Base-by-base conservation (phyloP, 1,140 invertebrate species). In the Drosophila teissieri region DNA sequence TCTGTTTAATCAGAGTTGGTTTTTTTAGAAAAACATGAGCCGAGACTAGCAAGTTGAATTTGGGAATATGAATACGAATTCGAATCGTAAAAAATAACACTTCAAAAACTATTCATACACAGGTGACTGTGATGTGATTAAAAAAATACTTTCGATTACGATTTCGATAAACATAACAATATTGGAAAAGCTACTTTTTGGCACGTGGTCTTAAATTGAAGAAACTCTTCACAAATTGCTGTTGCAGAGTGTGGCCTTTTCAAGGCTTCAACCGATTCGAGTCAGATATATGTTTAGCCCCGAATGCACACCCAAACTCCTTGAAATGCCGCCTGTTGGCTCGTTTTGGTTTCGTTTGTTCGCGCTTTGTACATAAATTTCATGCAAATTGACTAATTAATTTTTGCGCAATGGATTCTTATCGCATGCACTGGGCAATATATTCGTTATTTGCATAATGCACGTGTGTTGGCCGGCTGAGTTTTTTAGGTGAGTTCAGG, bases 281-380 rank as follows among this genome's bases (percentile, higher is more conserved):
- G 54, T 15, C 54, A 63, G 61, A 60, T 63, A 63, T 44, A 61
- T 61, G 61, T 64, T 63, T 45, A 15, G 22, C 11, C 22, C 2
- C 12, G 46, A 34, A 15, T 15, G 24, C 54, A 36, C 49, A 8
- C 54, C 15, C 39, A 12, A 17, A 27, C 14, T 57, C 54, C 17
- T 46, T 49, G 15, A 17, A 10, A 10, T 11, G 10, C 12, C 8
- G 17, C 7, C 24, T 15, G 19, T n/a, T 17, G 15, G 5, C 51
- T 36, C 17, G 48, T 54, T 80, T 85, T 63, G 49, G 75, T 88
- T 86, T 83, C 79, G 83, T 86, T 86, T 88, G 83, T 83, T 88
- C 83, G 84, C 84, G 83, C 83, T 88, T 88, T 88, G 83, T 88
- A 89, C 84, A 88, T 88, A 88, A 88, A 88, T 88, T 88, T 89